Evolutionary conservation across 2,797 vertebrate genomes (phyloP), one percentile per base, ranked within the genome.

Genomic region (Eulemur mongoz): DNA sequence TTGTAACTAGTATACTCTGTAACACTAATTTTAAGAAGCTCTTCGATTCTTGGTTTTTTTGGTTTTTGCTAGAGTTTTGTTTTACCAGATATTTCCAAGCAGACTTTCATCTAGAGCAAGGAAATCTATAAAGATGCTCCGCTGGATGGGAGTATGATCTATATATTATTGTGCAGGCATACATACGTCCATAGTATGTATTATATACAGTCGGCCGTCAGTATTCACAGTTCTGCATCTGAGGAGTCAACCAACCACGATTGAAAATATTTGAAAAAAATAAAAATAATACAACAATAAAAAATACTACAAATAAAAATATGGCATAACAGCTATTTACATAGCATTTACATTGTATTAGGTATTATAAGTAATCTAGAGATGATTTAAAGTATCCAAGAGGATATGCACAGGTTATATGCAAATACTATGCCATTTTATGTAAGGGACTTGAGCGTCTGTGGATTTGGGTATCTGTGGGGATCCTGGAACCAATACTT

Each of bases 61-160:
- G 82, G 32, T 54, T 93, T 83, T 76, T 75, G 75, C 5, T 70
- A 76, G 23, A 90, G 76, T 94, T 96, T 92, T 30, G 27, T 92
- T 96, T 87, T 84, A 87, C 18, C 72, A 76, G 30, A n/a, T 75
- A 48, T 93, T 92, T 95, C 70, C 6, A 93, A 91, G 40, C 32
- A 63, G 22, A 57, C 10, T 87, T 95, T 86, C 12, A 65, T 67
- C 11, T 89, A 92, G 72, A 80, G 50, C 80, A 88, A 81, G 35
- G 48, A 81, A 50, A 75, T 83, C 78, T 82, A 17, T 73, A 84
- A 93, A 92, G n/a, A 75, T 87, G 48, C 14, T 63, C 95, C 69
- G 3, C 87, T 90, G 22, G 32, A 78, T 81, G 52, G 14, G 50
- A 86, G 82, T 87, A 11, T 91, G 38, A 70, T 84, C n/a, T 72